A percentile compares a stretch with the other conserved stretches of the same genome.
These are phyloP conservation scores for Epistrophella euchroma DNA, from an alignment of 2,888 invertebrate genomes.

Conservation along the genomic window DNA sequence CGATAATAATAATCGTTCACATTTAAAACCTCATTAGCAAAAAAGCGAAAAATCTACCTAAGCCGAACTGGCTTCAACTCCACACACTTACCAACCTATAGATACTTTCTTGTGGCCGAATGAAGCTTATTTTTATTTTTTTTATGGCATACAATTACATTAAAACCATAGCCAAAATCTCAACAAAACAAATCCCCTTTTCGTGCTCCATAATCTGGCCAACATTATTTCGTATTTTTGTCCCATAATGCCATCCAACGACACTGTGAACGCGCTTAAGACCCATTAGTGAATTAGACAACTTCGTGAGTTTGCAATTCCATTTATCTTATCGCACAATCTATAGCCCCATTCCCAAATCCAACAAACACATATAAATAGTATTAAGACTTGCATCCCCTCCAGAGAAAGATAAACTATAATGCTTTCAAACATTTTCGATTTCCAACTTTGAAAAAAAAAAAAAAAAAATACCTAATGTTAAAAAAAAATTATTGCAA, in stretches of 20 bases:
- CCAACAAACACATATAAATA: no score
- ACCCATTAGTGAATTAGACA: constrained; percentile 63
- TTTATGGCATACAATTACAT: constrained; percentile 1
- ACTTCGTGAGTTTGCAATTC: constrained; percentile 3
- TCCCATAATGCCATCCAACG: constrained; percentile 32
- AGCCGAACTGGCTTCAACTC: neutral
- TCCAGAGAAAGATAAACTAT: constrained; percentile 24
- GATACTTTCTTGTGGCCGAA: neutral
- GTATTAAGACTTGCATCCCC: neutral
- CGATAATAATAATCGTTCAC: neutral
- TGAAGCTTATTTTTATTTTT: neutral
- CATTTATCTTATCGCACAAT: constrained; percentile 33
- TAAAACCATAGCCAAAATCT: neutral
- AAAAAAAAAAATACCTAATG: neutral
- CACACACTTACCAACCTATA: neutral
- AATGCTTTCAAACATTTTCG: constrained; percentile 46
- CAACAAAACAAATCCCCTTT: constrained; percentile 35
- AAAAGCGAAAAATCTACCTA: neutral
- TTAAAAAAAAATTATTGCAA: constrained; percentile 11
- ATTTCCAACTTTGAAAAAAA: constrained; percentile 8
- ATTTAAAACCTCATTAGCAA: neutral
- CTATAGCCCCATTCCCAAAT: neutral
- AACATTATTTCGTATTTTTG: constrained; percentile 1
- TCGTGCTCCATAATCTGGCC: constrained; percentile 49
- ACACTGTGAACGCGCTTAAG: constrained; percentile 31